phyloP scores from a whole-genome alignment of 1,140 invertebrate genomes.

The Cyclina sinensis region DNA sequence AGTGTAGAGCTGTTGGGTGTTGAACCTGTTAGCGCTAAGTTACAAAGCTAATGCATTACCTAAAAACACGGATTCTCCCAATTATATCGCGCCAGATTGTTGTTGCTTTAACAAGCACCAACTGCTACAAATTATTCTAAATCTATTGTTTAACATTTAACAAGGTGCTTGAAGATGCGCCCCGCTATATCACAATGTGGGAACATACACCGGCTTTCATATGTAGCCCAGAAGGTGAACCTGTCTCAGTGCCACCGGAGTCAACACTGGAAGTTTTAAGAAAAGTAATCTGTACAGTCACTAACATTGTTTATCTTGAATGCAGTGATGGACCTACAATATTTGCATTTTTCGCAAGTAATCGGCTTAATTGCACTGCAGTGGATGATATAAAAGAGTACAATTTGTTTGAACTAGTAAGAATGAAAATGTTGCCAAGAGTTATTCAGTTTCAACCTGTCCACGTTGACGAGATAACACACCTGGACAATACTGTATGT shows the following conservation, averaged over 20 bases:
- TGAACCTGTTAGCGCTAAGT: too few relatives aligned
- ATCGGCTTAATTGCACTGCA: not conserved
- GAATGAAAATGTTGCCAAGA: conserved; percentile 1
- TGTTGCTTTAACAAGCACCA: too few relatives aligned
- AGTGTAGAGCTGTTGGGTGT: too few relatives aligned
- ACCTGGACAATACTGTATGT: not conserved
- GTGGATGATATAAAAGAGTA: conserved; percentile 15
- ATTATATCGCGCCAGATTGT: too few relatives aligned
- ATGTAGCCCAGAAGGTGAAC: not conserved
- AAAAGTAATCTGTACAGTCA: not conserved
- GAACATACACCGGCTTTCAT: not conserved
- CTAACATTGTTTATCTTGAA: not conserved
- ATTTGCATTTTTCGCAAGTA: not conserved
- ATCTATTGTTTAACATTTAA: not conserved
- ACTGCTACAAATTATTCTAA: not conserved
- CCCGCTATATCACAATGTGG: not conserved
- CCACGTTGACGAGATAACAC: not conserved
- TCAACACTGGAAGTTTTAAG: not conserved
- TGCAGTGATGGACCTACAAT: not conserved
- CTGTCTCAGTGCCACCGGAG: not conserved
- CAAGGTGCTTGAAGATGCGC: not conserved
- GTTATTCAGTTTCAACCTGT: not conserved
- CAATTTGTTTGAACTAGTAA: conserved; percentile 6
- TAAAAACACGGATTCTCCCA: not conserved
- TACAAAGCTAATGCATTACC: not conserved